Evolutionary conservation across 2,797 vertebrate genomes (phyloP), one percentile per base, ranked within the genome.

Genomic region (Acridotheres tristis): DNA sequence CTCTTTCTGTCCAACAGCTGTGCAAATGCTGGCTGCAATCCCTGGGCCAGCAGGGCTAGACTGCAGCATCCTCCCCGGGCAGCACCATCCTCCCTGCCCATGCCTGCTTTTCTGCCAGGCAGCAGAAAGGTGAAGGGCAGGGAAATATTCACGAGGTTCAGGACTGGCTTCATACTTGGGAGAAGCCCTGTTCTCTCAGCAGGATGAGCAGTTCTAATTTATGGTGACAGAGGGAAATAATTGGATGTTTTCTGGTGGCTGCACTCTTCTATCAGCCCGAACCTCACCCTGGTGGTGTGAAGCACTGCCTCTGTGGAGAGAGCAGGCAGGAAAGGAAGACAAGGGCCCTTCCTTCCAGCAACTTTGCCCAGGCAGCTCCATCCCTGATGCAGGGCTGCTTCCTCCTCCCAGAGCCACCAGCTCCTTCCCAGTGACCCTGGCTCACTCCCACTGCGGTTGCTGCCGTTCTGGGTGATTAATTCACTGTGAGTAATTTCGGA

Each of bases 401-500:
- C 48, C 61, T 43, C 25, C 32, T 82, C 63, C 59, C 34, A 0
- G 3, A 77, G 85, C 23, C 75, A 76, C 43, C 85, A 58, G 63
- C 63, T 69, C 89, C 58, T 80, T 90, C 68, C 86, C 79, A 66
- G 69, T 45, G 88, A 71, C 95, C 89, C 88, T 11, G 58, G 75
- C 78, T 94, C 79, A 48, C 87, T 94, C 89, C 89, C 80, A 53
- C 81, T 92, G 83, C 21, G 3, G 79, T 27, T 89, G n/a, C 81
- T 94, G 85, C 62, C 1, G 2, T 58, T 89, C 67, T 61, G 92
- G 83, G 91, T 95, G 96, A 97, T 96, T 97, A 96, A 97, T 97
- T 95, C 93, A 90, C 75, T 72, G 69, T 89, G 96, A 96, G 88
- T 97, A 96, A 97, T 97, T 96, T 94, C 81, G 67, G 88, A 93